Evolutionary conservation across 2,113 vertebrate species (phyloP).

Genomic region (Bambusicola thoracicus): DNA sequence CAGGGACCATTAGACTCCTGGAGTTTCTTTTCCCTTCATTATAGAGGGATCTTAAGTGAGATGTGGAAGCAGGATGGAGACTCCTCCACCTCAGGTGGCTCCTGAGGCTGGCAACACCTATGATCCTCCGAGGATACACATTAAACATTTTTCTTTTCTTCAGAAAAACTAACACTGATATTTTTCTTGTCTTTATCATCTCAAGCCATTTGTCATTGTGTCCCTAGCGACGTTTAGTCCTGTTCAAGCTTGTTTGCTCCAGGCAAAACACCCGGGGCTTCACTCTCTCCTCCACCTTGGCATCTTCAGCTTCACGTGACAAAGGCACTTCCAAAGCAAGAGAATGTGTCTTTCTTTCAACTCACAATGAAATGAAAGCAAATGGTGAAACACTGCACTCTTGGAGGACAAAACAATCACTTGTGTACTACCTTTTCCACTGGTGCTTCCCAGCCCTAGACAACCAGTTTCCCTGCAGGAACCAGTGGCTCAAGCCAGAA

Average conservation of each 20-base stretch:
- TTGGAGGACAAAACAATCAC: background rate
- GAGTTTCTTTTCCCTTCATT: background rate
- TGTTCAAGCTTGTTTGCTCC: background rate
- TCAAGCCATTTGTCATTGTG: background rate
- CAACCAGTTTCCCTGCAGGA: background rate
- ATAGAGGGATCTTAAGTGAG: background rate
- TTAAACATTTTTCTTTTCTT: accelerated
- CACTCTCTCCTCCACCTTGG: background rate
- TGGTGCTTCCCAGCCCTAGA: background rate
- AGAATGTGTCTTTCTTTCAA: background rate
- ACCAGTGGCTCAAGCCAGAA: background rate
- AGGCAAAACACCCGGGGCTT: background rate
- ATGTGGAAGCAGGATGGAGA: background rate
- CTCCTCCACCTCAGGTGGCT: background rate
- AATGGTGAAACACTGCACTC: background rate
- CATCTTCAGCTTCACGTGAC: background rate
- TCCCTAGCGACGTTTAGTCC: background rate
- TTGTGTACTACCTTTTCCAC: background rate
- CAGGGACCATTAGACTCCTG: background rate
- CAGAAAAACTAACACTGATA: accelerated
- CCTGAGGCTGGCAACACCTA: background rate
- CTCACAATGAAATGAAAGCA: background rate
- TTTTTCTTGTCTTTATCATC: background rate
- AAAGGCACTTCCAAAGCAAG: background rate
- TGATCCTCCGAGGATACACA: background rate